A percentile compares a stretch with the other conserved stretches of the same genome.
Evolutionary conservation across 2,888 invertebrate genomes (phyloP).

Genomic region (Carterocephalus palaemon): DNA sequence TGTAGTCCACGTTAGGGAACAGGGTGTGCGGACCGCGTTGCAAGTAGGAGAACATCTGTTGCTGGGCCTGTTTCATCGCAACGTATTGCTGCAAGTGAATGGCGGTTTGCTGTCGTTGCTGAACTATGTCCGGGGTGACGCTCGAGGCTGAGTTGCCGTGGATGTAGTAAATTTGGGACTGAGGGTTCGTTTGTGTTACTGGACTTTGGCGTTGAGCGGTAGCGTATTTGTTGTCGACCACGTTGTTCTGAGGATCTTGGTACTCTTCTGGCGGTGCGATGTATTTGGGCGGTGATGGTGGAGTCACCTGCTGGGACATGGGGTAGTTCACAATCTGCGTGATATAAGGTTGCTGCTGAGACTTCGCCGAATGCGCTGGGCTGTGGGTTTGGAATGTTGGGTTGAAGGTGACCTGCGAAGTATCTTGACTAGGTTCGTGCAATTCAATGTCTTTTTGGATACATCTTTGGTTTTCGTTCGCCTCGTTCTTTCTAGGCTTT

Average conservation of each 20-base stretch:
- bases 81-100: conserved; percentile 74
- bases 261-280: conserved; percentile 73
- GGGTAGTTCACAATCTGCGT: conserved; percentile 73
- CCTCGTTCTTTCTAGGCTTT: conserved; percentile 62
- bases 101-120: conserved; percentile 72
- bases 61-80: conserved; percentile 76
- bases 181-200: conserved; percentile 44
- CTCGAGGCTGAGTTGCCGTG: conserved; percentile 57
- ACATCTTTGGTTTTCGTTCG: conserved; percentile 52
- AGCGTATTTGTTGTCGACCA: conserved; percentile 50
- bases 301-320: conserved; percentile 69
- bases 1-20: conserved; percentile 62
- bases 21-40: conserved; percentile 68
- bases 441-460: conserved; percentile 46
- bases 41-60: conserved; percentile 69
- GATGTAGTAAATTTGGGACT: conserved; percentile 69
- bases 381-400: conserved; percentile 77
- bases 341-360: conserved; percentile 69
- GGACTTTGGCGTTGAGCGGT: conserved; percentile 45
- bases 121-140: conserved; percentile 58
- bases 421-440: conserved; percentile 51
- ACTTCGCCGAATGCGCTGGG: conserved; percentile 65
- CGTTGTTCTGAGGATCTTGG: conserved; percentile 66
- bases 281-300: conserved; percentile 67
- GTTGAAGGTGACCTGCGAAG: conserved; percentile 71